These are phyloP conservation scores for Smithornis capensis DNA, from an alignment of 2,113 vertebrate genomes.

Conservation along the genomic window DNA sequence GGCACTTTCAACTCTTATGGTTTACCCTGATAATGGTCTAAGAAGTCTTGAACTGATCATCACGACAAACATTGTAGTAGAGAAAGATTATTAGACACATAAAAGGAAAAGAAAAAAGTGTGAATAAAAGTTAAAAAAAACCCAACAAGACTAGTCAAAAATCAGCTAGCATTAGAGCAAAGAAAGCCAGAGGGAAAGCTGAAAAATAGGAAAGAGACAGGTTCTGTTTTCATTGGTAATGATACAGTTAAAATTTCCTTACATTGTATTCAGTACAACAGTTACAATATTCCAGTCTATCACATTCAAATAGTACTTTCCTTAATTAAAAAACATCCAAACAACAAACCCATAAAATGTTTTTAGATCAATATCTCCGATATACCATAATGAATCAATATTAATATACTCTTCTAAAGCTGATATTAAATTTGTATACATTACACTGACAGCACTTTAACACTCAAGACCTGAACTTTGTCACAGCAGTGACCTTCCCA, in stretches of 20 bases:
- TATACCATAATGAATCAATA: not conserved
- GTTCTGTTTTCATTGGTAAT: not conserved
- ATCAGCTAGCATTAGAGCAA: not conserved
- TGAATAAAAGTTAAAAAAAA: not conserved
- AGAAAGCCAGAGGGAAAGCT: not conserved
- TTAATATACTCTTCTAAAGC: not conserved
- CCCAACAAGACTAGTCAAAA: not conserved
- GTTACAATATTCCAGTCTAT: not conserved
- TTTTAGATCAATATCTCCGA: not conserved
- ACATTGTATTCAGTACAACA: not conserved
- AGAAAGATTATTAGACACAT: not conserved
- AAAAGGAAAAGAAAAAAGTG: not conserved
- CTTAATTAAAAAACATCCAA: not conserved
- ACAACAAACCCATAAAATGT: fast-evolving
- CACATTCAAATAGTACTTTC: not conserved
- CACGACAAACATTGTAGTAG: not conserved
- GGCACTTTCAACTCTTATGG: not conserved
- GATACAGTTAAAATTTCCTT: not conserved
- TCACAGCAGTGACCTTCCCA: not conserved
- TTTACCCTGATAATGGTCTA: not conserved
- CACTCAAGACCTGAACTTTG: not conserved
- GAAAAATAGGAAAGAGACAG: not conserved
- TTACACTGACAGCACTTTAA: not conserved
- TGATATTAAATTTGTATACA: not conserved
- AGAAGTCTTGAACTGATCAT: not conserved